Evolutionary conservation across 2,888 invertebrate species (phyloP).

Genomic region (Autographa gamma): DNA sequence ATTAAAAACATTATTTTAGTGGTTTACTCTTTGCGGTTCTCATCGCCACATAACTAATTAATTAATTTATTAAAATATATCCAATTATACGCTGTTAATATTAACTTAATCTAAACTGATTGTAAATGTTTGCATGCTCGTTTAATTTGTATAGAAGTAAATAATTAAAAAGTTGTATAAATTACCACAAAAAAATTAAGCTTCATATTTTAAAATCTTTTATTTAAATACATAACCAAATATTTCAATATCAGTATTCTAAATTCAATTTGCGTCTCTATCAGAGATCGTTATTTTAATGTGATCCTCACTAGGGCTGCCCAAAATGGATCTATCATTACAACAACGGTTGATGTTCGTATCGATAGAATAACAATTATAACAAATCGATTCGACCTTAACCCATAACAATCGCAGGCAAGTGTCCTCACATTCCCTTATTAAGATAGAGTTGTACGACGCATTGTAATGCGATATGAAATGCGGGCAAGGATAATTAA

Average conservation of each 20-base stretch:
- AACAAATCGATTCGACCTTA: constrained; percentile 65
- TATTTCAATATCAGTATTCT: constrained; percentile 3
- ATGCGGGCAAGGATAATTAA: constrained; percentile 66
- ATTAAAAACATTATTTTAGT: not conserved
- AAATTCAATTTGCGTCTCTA: constrained; percentile 36
- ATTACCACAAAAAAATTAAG: too few relatives aligned
- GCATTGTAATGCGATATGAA: constrained; percentile 69
- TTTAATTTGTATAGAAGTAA: not conserved
- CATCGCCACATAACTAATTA: not conserved
- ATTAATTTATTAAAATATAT: not conserved
- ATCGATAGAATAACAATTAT: constrained; percentile 53
- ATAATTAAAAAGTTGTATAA: not conserved
- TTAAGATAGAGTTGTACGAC: constrained; percentile 61
- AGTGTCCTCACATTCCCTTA: constrained; percentile 70
- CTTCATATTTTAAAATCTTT: too few relatives aligned
- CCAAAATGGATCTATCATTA: constrained; percentile 49
- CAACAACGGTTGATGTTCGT: constrained; percentile 44
- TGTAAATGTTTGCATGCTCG: too few relatives aligned
- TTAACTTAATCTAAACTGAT: not conserved
- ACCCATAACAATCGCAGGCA: constrained; percentile 67
- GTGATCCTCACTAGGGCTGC: constrained; percentile 23
- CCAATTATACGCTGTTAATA: not conserved
- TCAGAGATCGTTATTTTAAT: constrained; percentile 31
- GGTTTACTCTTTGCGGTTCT: not conserved
- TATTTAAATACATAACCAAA: too few relatives aligned